Evolutionary conservation across 2,888 invertebrate genomes (phyloP).

Genomic region (Plagiodera versicolora): DNA sequence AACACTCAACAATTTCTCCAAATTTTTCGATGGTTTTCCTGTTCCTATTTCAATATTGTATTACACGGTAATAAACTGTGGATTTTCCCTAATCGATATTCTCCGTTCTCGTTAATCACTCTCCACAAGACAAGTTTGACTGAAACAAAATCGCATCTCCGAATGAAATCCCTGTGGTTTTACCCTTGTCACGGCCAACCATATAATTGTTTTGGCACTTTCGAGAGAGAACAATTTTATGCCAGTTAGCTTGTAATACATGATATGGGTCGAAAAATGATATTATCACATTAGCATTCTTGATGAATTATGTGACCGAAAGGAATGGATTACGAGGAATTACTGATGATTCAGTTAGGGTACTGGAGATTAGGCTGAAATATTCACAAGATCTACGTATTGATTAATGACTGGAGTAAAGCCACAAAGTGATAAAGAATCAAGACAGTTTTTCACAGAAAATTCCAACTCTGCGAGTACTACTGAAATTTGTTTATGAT

Average conservation of each 20-base stretch:
- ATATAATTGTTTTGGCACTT: slow-evolving; percentile 27
- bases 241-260: slow-evolving; percentile 21
- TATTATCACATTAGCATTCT: slow-evolving; percentile 13
- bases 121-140: slow-evolving; percentile 9
- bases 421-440: no score
- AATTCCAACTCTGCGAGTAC: no score
- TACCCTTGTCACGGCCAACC: slow-evolving; percentile 23
- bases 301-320: slow-evolving; percentile 2
- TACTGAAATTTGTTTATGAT: no score
- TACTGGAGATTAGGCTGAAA: neutral
- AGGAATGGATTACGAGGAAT: neutral
- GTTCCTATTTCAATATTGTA: neutral
- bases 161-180: slow-evolving; percentile 12
- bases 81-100: neutral
- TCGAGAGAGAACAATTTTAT: slow-evolving; percentile 22
- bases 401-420: no score
- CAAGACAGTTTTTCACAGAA: no score
- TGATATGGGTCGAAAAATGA: slow-evolving; percentile 27
- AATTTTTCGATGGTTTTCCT: no score
- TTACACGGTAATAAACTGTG: neutral
- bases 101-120: neutral
- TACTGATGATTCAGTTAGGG: neutral
- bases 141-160: slow-evolving; percentile 5
- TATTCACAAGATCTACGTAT: no score
- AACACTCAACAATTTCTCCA: no score